A percentile compares a stretch with the other conserved stretches of the same genome.
phyloP scores from a whole-genome alignment of 2,113 vertebrate genomes.

The Syngnathus floridae region DNA sequence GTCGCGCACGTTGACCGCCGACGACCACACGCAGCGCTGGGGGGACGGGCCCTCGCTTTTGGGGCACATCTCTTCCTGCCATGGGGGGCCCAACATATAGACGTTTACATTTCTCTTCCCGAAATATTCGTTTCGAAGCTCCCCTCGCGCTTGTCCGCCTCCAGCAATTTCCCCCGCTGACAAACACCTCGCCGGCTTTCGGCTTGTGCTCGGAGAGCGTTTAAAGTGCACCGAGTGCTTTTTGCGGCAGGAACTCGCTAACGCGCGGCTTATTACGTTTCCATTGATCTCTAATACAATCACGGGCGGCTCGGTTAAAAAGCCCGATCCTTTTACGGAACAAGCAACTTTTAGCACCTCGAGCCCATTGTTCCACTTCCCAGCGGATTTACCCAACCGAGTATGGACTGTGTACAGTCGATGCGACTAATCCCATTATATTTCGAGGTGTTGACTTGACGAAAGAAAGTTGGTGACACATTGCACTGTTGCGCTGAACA shows the following conservation, averaged over 20 bases:
- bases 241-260: slow-evolving; percentile 56
- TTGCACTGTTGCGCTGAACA: neutral
- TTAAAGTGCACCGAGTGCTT: slow-evolving; percentile 48
- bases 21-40: slow-evolving; percentile 84
- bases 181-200: neutral
- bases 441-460: slow-evolving; percentile 34
- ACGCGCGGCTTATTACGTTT: slow-evolving; percentile 58
- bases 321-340: slow-evolving; percentile 47
- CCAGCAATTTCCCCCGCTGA: slow-evolving; percentile 5
- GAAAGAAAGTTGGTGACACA: neutral
- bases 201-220: slow-evolving; percentile 10
- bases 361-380: slow-evolving; percentile 29
- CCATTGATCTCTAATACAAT: slow-evolving; percentile 64
- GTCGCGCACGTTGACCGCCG: slow-evolving; percentile 85
- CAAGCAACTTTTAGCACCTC: slow-evolving; percentile 46
- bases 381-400: slow-evolving; percentile 35
- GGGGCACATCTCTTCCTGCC: slow-evolving; percentile 89
- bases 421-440: slow-evolving; percentile 47
- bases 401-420: slow-evolving; percentile 27
- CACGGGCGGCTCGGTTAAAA: slow-evolving; percentile 45
- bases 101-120: neutral
- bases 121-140: neutral
- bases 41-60: slow-evolving; percentile 65
- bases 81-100: slow-evolving; percentile 8
- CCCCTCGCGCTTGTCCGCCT: neutral